Evolutionary conservation across 2,888 invertebrate genomes (phyloP), one percentile per base, ranked within the genome.

Genomic region (Mesorhabditis spiculigera): DNA sequence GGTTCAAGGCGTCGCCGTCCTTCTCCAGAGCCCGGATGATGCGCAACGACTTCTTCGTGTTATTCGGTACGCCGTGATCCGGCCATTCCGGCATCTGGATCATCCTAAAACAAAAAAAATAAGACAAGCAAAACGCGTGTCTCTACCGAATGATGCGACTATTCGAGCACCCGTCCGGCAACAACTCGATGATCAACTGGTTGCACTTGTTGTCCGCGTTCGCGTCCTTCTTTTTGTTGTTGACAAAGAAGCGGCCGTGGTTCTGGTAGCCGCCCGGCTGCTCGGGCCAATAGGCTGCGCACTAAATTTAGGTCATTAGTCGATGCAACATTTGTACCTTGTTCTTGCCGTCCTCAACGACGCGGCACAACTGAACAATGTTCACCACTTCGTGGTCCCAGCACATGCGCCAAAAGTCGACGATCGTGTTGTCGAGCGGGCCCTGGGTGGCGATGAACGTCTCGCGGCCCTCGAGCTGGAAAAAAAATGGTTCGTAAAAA

Each of bases 391-490:
- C 97, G 87, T 97, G 96, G 86, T 28, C 28, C 28, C 28, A 28
- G 28, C 28, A 28, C 28, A 28, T 28, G 28, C 28, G 28, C 28
- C 28, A 98, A 87, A 98, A 93, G 87, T 98, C 97, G 83, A 96
- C 96, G 0, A 94, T 93, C 0, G 97, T 96, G 86, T 96, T 95
- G 67, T 92, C 91, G 71, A 97, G 88, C 0, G 97, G 95, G 16
- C 96, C 96, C 87, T 97, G 97, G 13, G 96, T 89, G 5, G 95
- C 96, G 75, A 97, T 94, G 86, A 97, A 97, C 3, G 95, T 28
- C 28, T 28, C 28, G 28, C 28, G 28, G 28, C 28, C 28, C 28
- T 28, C 28, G 28, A 28, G 28, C 28, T 28, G 28, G 28, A 28
- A 28, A 28, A 28, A 28, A 28, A 28, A 28, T 28, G 28, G 28